Percentiles rank a stretch among this genome's conserved stretches.
phyloP scores from a whole-genome alignment of 2,797 vertebrate genomes.

The Tympanoctomys barrerae region DNA sequence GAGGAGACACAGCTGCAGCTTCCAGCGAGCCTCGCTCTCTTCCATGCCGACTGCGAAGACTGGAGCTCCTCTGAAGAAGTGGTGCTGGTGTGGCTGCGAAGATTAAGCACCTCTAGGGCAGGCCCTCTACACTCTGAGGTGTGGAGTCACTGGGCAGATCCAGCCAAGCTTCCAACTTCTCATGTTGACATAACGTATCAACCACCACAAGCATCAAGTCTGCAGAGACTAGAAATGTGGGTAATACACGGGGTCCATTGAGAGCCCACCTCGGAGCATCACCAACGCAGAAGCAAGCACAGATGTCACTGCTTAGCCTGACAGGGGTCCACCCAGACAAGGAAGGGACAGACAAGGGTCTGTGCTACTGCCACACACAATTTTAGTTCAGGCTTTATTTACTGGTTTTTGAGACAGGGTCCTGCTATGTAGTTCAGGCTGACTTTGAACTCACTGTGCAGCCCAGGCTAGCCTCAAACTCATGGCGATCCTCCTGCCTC shows the following conservation, averaged over 20 bases:
- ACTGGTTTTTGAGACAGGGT: background rate
- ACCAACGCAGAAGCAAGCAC: background rate
- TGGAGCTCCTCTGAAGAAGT: too few species aligned
- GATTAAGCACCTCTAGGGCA: too few species aligned
- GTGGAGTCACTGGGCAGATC: too few species aligned
- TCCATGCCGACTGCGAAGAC: too few species aligned
- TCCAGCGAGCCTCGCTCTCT: too few species aligned
- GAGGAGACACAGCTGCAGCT: too few species aligned
- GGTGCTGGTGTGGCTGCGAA: too few species aligned
- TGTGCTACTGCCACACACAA: fast-evolving
- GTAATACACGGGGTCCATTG: background rate
- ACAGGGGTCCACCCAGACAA: fast-evolving
- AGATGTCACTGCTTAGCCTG: background rate
- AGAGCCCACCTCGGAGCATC: background rate
- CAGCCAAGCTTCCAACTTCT: too few species aligned
- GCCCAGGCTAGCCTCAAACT: background rate
- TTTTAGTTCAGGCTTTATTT: background rate
- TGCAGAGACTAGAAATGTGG: background rate
- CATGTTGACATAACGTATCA: too few species aligned
- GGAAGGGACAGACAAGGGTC: background rate
- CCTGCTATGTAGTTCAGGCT: background rate
- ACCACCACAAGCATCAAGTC: background rate
- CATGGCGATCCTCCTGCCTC: background rate
- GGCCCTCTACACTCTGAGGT: too few species aligned
- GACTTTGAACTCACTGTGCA: background rate